Percentiles rank a stretch among this genome's conserved stretches.
phyloP scores from a whole-genome alignment of 1,140 invertebrate species.

The Penaeus indicus region DNA sequence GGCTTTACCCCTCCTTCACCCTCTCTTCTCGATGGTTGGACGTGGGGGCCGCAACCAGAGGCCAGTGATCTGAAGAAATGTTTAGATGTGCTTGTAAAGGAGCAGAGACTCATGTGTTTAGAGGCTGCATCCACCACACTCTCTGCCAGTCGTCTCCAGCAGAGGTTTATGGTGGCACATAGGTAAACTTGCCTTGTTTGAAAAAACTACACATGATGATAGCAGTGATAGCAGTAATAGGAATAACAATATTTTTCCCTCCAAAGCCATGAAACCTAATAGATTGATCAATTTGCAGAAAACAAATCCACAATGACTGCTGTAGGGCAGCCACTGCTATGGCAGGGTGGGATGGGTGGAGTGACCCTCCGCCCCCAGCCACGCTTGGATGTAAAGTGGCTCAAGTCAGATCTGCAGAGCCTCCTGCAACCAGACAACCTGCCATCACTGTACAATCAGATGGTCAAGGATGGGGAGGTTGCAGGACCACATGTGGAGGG shows the following conservation, averaged over 20 bases:
- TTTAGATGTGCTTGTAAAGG: conserved; percentile 75
- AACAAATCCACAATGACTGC: conserved; percentile 35
- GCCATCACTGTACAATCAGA: conserved; percentile 83
- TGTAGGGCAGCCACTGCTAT: conserved; percentile 38
- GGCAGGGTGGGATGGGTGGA: conserved; percentile 54
- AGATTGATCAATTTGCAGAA: conserved; percentile 22
- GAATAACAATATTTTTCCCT: neutral
- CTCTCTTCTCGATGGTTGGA: conserved; percentile 76
- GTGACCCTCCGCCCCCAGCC: conserved; percentile 71
- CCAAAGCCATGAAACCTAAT: too few relatives aligned
- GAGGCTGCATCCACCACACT: conserved; percentile 80
- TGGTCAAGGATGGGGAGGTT: conserved; percentile 86
- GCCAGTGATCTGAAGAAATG: conserved; percentile 73
- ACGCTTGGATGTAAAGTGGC: conserved; percentile 81
- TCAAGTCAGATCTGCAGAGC: conserved; percentile 82
- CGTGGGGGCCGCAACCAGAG: conserved; percentile 83
- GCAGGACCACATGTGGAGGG: conserved; percentile 80
- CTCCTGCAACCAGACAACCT: conserved; percentile 79
- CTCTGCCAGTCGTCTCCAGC: conserved; percentile 74
- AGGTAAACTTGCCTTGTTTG: neutral
- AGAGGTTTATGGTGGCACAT: conserved; percentile 65
- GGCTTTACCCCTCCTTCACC: conserved; percentile 65
- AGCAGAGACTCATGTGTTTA: conserved; percentile 78
- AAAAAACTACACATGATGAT: too few relatives aligned
- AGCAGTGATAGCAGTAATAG: neutral